These are phyloP conservation scores for Rissa tridactyla DNA, from an alignment of 2,113 vertebrate species.

Conservation along the genomic window DNA sequence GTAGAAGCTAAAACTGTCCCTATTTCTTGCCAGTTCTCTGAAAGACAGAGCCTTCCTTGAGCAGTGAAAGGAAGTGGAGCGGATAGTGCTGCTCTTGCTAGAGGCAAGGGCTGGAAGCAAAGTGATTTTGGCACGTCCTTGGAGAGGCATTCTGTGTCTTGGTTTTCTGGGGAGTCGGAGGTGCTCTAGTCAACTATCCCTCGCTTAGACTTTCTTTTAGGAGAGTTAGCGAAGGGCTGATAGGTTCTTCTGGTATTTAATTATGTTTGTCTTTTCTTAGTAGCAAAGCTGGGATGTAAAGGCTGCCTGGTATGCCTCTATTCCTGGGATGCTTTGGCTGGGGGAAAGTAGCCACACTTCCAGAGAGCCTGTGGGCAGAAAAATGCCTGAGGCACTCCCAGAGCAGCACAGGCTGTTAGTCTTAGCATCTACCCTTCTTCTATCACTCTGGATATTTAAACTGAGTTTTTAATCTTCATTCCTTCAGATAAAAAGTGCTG, in stretches of 20 bases:
- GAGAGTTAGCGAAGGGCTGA: background rate
- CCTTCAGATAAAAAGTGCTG: background rate
- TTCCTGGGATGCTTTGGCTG: background rate
- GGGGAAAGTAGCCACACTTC: background rate
- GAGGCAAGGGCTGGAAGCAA: background rate
- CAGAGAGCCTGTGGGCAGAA: background rate
- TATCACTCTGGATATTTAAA: background rate
- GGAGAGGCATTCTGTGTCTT: background rate
- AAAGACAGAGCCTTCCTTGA: background rate
- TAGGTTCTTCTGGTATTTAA: background rate
- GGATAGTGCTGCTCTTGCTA: background rate
- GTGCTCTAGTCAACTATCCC: background rate
- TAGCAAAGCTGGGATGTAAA: background rate
- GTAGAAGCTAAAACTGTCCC: background rate
- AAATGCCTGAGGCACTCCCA: background rate
- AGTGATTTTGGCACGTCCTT: background rate
- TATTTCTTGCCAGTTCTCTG: background rate
- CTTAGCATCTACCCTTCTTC: background rate
- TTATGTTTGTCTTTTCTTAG: background rate
- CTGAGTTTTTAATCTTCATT: constrained; percentile 16
- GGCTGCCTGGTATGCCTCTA: background rate
- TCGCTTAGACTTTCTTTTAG: background rate
- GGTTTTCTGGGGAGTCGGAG: background rate
- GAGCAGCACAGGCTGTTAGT: background rate
- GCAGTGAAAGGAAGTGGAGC: background rate